Evolutionary conservation across 2,113 vertebrate genomes (phyloP).

Genomic region (Myiozetetes cayanensis): DNA sequence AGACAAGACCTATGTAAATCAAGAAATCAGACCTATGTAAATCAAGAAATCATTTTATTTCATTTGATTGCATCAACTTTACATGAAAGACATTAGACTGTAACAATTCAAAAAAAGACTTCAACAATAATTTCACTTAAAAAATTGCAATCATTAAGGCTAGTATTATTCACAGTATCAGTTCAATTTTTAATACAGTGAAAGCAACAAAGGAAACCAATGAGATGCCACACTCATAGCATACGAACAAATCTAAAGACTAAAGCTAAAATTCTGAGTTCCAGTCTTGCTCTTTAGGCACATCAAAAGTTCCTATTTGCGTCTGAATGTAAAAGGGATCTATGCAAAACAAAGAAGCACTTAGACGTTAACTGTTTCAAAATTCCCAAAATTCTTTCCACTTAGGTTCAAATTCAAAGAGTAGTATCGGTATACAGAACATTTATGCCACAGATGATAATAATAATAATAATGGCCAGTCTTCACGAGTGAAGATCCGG

Average conservation of each 20-base stretch:
- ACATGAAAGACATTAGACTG: not conserved
- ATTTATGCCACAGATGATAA: not conserved
- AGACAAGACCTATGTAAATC: slow-evolving; percentile 81
- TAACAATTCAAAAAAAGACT: not conserved
- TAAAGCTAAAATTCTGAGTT: not conserved
- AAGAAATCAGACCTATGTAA: slow-evolving; percentile 69
- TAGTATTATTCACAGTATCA: not conserved
- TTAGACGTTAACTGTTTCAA: not conserved
- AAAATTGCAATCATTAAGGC: not conserved
- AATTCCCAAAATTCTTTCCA: not conserved
- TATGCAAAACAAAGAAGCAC: not conserved
- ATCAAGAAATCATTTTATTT: not conserved
- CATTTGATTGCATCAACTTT: not conserved
- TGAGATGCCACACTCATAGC: not conserved
- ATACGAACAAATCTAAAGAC: not conserved
- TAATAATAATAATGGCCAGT: no score
- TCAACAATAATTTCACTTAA: not conserved
- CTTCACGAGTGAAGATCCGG: no score
- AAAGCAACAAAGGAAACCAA: not conserved
- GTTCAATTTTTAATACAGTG: not conserved
- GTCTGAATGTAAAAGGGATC: not conserved
- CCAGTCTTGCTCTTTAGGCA: not conserved
- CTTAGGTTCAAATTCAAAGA: not conserved
- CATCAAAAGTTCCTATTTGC: not conserved
- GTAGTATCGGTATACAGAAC: not conserved